Base-by-base conservation (phyloP, 2,797 vertebrate species). In the Salarias fasciatus region DNA sequence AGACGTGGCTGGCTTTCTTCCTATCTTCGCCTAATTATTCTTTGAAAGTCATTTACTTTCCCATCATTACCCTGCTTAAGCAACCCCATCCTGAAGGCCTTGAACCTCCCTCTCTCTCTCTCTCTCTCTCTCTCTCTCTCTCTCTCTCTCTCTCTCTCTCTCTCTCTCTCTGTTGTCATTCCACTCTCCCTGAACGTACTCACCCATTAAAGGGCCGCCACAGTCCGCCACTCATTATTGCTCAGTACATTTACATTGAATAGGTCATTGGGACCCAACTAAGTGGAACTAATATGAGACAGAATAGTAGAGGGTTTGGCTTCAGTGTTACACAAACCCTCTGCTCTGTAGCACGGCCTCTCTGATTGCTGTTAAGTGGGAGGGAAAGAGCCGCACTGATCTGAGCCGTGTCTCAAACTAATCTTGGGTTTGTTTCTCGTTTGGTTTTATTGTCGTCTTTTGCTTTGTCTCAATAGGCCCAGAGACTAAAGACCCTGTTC, bases 211-310 rank as follows among this genome's bases (percentile, higher is more conserved):
- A 85, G 85, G 77, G 88, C 83, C 41, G 76, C 90, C 79, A 79
- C 86, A 72, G 87, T 83, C 79, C 79, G 85, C 86, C 91, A 88
- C 89, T 92, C 92, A 92, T 91, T 92, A 92, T 86, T 88, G 84
- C 83, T 84, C 83, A 59, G 76, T 89, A 79, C 89, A 91, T 94
- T 91, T 94, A 83, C 71, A 64, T 88, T 95, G 94, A 96, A 94
- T 95, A 95, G 93, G 92, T 95, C 93, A 94, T 95, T 96, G 94
- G 91, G 89, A 94, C 72, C 90, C 92, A 96, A 79, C 93, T 94
- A 95, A 92, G 92, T 95, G 95, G 95, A 96, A 97, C 93, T 96
- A 95, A 97, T 96, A 93, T 91, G 93, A 87, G 91, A 77, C 91
- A 93, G 92, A 93, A 94, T 92, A 93, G 90, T 87, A 86, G 90